These are phyloP conservation scores for Grantiella picta DNA, from an alignment of 2,113 vertebrate species.

Conservation along the genomic window DNA sequence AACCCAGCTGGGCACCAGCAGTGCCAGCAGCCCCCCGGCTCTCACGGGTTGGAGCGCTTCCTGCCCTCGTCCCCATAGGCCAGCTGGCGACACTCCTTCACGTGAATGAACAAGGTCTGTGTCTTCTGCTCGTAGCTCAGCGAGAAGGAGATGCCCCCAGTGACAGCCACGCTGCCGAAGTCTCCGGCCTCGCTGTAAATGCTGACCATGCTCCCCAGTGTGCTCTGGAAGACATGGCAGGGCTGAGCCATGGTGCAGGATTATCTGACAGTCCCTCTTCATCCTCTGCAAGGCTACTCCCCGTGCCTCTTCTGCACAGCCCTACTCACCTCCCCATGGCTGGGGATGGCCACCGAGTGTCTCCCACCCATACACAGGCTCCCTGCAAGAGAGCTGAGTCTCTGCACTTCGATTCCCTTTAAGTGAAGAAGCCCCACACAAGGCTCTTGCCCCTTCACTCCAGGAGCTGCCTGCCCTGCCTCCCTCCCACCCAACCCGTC, in stretches of 20 bases:
- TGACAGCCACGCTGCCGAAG: conserved; percentile 85
- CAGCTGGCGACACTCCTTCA: conserved; percentile 88
- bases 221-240: conserved; percentile 73
- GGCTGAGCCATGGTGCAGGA: background rate
- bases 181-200: conserved; percentile 93
- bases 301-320: background rate
- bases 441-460: background rate
- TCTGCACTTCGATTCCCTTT: rapidly evolving
- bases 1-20: background rate
- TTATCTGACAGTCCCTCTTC: background rate
- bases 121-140: conserved; percentile 81
- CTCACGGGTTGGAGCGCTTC: conserved; percentile 89
- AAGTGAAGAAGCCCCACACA: background rate
- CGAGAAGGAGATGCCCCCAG: conserved; percentile 86
- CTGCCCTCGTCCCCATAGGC: conserved; percentile 83
- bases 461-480: background rate
- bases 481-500: rapidly evolving
- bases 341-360: background rate
- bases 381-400: background rate
- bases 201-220: conserved; percentile 88
- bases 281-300: background rate
- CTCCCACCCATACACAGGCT: background rate
- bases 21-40: background rate
- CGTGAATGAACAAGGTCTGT: conserved; percentile 81
- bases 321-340: rapidly evolving